These are phyloP conservation scores for Oryzias woworae DNA, from an alignment of 2,113 vertebrate genomes.

Conservation along the genomic window DNA sequence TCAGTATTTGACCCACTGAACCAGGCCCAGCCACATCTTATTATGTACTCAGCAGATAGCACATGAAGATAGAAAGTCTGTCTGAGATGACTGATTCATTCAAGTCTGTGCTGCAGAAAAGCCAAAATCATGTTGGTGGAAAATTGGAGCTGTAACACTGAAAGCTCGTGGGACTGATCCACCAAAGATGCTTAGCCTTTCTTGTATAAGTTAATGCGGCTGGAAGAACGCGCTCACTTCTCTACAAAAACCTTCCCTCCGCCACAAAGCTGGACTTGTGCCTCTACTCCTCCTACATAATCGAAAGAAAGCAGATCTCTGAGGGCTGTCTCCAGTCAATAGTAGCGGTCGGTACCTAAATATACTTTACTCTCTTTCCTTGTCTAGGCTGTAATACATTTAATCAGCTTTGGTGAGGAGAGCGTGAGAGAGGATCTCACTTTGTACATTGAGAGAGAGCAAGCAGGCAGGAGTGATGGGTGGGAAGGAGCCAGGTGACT, in stretches of 20 bases:
- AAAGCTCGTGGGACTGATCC: conserved; percentile 25
- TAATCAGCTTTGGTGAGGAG: conserved; percentile 39
- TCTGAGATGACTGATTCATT: conserved; percentile 25
- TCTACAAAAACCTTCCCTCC: conserved; percentile 37
- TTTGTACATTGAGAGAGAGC: conserved; percentile 17
- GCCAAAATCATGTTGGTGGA: conserved; percentile 1
- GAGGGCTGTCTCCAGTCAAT: conserved; percentile 64
- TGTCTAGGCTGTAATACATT: conserved; percentile 49
- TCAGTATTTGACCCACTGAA: no score
- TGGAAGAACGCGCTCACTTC: conserved; percentile 24
- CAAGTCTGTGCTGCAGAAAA: conserved; percentile 3
- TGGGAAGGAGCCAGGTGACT: conserved; percentile 60
- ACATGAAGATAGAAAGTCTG: conserved; percentile 13
- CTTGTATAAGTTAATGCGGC: conserved; percentile 18
- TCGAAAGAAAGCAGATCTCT: conserved; percentile 48
- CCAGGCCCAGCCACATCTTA: no score
- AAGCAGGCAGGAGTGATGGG: conserved; percentile 36
- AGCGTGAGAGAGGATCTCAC: conserved; percentile 12
- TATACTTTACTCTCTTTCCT: conserved; percentile 56
- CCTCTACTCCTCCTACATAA: conserved; percentile 66
- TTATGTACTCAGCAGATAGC: no score
- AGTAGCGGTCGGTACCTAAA: conserved; percentile 70
- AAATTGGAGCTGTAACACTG: conserved; percentile 22
- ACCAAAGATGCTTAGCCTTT: conserved; percentile 35
- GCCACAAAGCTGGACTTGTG: conserved; percentile 51